Evolutionary conservation across 1,140 invertebrate genomes (phyloP), one percentile per base, ranked within the genome.

Genomic region (Apis mellifera): DNA sequence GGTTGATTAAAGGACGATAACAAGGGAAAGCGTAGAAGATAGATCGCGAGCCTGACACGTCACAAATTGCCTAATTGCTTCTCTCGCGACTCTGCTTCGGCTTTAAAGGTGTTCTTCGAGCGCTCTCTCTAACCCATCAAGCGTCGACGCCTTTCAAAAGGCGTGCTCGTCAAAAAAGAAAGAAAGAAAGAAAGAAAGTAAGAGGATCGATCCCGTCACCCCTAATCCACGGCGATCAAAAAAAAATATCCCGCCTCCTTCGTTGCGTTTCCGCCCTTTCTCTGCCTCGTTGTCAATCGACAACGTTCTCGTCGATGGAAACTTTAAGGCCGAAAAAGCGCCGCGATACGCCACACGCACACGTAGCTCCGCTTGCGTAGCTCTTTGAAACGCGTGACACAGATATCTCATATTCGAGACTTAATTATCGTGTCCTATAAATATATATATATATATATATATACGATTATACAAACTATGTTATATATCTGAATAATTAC

Each of bases 241-340:
- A 19, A 17, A 23, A 23, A 60, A 59, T 19, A 65, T 64, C 54
- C 13, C 9, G 19, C 59, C 52, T n/a, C 65, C 48, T 62, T 78
- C 55, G 23, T 60, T 71, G 50, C 75, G 62, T 77, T 42, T 60
- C 23, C 55, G 23, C 48, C 60, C 12, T n/a, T 9, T 52, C 19
- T 32, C 0, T 42, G 26, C n/a, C 32, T 15, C 32, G 52, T 15
- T n/a, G n/a, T n/a, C n/a, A n/a, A 21, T 62, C 23, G 11, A n/a
- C 12, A 19, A 9, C 55, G 23, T 32, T 32, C 60, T 54, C n/a
- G 57, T 48, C 19, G 15, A 71, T 62, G 26, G 15, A 52, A 55
- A 80, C 75, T 73, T 85, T 86, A 83, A 78, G 76, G 85, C 78
- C 86, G 82, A 86, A 81, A 84, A 86, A 87, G 82, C n/a, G 82